Evolutionary conservation across 2,888 invertebrate species (phyloP).

Genomic region (Tachina fera): DNA sequence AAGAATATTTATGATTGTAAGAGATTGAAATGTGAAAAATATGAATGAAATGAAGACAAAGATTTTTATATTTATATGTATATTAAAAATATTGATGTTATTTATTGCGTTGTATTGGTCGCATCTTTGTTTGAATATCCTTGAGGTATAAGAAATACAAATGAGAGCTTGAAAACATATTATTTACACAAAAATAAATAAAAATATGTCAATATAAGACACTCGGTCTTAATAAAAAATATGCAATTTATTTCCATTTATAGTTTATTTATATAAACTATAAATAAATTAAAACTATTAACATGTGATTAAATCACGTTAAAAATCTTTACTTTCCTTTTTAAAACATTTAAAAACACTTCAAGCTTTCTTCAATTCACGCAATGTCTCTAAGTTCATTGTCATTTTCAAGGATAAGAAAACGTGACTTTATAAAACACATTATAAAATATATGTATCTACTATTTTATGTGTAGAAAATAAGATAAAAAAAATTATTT

Average conservation of each 20-base stretch:
- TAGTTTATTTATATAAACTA: neutral
- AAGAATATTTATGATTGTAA: neutral
- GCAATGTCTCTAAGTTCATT: conserved; percentile 49
- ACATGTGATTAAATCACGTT: neutral
- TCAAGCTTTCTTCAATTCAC: neutral
- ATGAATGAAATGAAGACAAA: neutral
- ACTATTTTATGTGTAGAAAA: neutral
- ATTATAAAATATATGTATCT: conserved; percentile 10
- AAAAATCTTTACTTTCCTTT: conserved; percentile 13
- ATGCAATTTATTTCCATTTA: neutral
- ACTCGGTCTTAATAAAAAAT: too few species aligned
- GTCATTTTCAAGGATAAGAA: conserved; percentile 38
- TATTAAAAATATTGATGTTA: too few species aligned
- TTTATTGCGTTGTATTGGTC: too few species aligned
- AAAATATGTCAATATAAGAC: too few species aligned
- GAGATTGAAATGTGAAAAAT: neutral
- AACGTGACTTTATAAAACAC: conserved; percentile 53
- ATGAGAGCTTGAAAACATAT: too few species aligned
- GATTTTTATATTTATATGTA: neutral
- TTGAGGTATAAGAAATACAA: too few species aligned
- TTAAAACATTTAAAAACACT: conserved; percentile 25
- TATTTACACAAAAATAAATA: too few species aligned
- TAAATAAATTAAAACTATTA: neutral
- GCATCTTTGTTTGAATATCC: too few species aligned
- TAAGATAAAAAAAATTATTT: conserved; percentile 21